Percentiles rank a stretch among this genome's conserved stretches.
Evolutionary conservation across 1,140 invertebrate species (phyloP).

Genomic region (Cotesia typhae): DNA sequence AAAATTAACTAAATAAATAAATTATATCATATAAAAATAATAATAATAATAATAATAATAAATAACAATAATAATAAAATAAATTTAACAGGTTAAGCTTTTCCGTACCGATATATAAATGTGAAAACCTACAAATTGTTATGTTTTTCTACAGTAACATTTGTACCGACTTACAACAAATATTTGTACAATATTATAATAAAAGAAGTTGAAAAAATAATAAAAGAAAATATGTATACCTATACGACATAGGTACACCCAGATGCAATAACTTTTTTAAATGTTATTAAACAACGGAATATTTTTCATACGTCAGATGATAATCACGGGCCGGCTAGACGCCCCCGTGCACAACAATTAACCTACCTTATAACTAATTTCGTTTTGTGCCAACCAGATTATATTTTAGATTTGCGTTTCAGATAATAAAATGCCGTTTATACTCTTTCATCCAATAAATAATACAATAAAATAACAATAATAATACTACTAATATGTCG

Average conservation of each 20-base stretch:
- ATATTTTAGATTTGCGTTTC: slow-evolving; percentile 42
- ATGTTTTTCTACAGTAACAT: slow-evolving; percentile 66
- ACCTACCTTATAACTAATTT: slow-evolving; percentile 54
- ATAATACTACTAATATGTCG: slow-evolving; percentile 10
- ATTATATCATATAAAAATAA: slow-evolving; percentile 29
- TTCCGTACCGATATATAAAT: slow-evolving; percentile 45
- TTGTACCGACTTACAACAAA: slow-evolving; percentile 66
- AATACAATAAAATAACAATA: not conserved
- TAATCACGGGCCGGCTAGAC: slow-evolving; percentile 32
- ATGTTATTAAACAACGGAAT: slow-evolving; percentile 59
- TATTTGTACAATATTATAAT: slow-evolving; percentile 65
- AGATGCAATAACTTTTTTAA: slow-evolving; percentile 67
- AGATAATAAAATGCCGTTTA: slow-evolving; percentile 28
- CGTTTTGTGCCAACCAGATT: slow-evolving; percentile 62
- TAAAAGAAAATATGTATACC: slow-evolving; percentile 45
- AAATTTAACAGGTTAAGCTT: slow-evolving; percentile 47
- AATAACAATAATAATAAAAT: slow-evolving; percentile 29
- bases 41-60: slow-evolving; percentile 17
- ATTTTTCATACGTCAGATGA: slow-evolving; percentile 60
- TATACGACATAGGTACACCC: slow-evolving; percentile 61
- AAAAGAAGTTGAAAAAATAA: slow-evolving; percentile 31
- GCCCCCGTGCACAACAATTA: slow-evolving; percentile 35
- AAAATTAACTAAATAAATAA: not conserved
- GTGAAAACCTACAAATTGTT: slow-evolving; percentile 58
- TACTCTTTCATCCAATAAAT: slow-evolving; percentile 16